Evolutionary conservation across 2,888 invertebrate genomes (phyloP).

Genomic region (Plutella xylostella): DNA sequence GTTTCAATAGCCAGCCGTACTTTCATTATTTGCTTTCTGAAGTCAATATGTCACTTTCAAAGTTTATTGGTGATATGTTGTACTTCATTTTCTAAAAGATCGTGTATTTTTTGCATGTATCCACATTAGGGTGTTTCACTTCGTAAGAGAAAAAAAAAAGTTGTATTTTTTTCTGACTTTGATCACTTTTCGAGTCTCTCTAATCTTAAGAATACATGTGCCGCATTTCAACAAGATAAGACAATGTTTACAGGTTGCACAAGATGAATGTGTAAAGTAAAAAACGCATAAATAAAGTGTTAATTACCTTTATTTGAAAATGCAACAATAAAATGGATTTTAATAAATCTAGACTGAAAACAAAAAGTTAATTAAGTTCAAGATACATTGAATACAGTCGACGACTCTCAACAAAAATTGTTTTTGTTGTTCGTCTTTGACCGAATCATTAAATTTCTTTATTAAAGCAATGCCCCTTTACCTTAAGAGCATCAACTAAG

Average conservation of each 20-base stretch:
- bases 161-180: background rate
- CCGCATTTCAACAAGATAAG: background rate
- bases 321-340: background rate
- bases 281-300: too few species aligned
- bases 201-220: background rate
- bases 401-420: conserved; percentile 5
- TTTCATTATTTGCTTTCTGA: too few species aligned
- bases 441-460: background rate
- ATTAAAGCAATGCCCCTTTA: background rate
- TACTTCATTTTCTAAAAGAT: too few species aligned
- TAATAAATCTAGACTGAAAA: background rate
- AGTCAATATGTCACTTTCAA: too few species aligned
- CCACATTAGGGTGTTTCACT: background rate
- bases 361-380: background rate
- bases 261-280: too few species aligned
- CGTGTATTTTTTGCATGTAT: too few species aligned
- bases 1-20: too few species aligned
- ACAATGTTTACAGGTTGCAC: background rate
- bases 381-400: background rate
- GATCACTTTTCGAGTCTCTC: background rate
- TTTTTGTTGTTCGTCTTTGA: conserved; percentile 2
- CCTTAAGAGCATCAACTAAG: too few species aligned
- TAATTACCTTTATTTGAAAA: background rate
- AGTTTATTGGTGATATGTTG: too few species aligned
- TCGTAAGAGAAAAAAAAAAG: background rate